Conservation (phyloP, 2,888 invertebrate species). For the Choreutis nemorana region DNA sequence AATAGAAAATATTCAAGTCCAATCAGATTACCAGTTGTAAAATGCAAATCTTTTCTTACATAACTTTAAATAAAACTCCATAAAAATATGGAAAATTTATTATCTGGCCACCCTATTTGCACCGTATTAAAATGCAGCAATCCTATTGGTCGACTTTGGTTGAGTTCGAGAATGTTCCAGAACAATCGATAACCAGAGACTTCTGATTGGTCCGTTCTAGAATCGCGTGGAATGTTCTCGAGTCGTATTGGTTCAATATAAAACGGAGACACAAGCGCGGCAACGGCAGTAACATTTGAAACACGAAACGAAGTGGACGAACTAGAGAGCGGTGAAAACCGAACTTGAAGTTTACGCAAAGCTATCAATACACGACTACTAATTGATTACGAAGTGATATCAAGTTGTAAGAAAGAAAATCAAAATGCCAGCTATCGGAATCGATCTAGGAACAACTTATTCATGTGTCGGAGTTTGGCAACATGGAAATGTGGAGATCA, state of each 20-base stretch:
- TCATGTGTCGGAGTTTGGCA: slow-evolving; percentile 89
- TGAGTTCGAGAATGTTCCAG: slow-evolving; percentile 30
- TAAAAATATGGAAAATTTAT: too few relatives aligned
- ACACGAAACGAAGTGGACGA: slow-evolving; percentile 28
- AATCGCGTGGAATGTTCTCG: slow-evolving; percentile 26
- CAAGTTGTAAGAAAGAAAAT: too few relatives aligned
- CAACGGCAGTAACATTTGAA: slow-evolving; percentile 40
- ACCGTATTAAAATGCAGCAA: too few relatives aligned
- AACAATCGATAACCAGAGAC: slow-evolving; percentile 5
- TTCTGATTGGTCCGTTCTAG: slow-evolving; percentile 28
- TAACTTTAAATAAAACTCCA: too few relatives aligned
- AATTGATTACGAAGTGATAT: too few relatives aligned
- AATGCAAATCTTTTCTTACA: too few relatives aligned
- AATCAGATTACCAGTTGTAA: too few relatives aligned
- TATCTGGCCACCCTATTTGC: too few relatives aligned
- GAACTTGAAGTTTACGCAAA: too few relatives aligned
- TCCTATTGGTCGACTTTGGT: slow-evolving; percentile 21
- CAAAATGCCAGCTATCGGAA: slow-evolving; percentile 51
- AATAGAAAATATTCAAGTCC: too few relatives aligned
- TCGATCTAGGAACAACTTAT: slow-evolving; percentile 86
- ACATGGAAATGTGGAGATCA: slow-evolving; percentile 82
- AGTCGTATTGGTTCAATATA: slow-evolving; percentile 29
- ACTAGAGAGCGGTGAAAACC: too few relatives aligned
- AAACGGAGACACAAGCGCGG: slow-evolving; percentile 23
- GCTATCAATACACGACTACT: too few relatives aligned